Conservation (phyloP, 1,140 invertebrate species). For the Trichonephila inaurata region DNA sequence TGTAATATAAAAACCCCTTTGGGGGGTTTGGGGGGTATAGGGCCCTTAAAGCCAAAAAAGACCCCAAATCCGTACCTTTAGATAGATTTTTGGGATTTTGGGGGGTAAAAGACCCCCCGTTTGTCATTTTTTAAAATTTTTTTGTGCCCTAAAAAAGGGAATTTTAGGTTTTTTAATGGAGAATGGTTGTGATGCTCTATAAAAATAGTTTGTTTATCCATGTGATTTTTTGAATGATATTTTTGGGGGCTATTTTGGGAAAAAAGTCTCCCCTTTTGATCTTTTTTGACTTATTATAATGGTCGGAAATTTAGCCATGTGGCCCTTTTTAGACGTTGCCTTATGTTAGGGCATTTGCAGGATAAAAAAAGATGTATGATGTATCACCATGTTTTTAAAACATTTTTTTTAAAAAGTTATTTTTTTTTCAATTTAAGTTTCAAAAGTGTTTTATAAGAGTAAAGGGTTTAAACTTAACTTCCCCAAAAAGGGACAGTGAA, state of each 20-base stretch:
- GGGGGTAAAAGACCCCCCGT: background rate
- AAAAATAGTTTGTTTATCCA: background rate
- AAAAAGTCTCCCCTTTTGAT: no score
- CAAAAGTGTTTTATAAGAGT: no score
- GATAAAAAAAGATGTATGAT: no score
- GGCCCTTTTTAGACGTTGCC: no score
- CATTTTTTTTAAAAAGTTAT: no score
- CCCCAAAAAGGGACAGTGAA: no score
- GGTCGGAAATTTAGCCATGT: no score
- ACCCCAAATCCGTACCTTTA: background rate
- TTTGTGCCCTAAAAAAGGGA: background rate
- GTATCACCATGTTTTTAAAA: no score
- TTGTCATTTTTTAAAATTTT: background rate
- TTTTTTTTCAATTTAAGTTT: no score
- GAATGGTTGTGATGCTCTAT: background rate
- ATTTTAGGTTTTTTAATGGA: background rate
- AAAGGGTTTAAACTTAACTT: no score
- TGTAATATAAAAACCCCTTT: slow-evolving; percentile 5
- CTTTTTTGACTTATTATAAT: no score
- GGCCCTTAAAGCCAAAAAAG: background rate
- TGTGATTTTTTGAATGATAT: background rate
- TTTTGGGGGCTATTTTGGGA: background rate
- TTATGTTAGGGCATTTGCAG: no score
- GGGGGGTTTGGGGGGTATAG: background rate
- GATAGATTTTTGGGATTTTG: background rate